These are phyloP conservation scores for Platalea minor DNA, from an alignment of 2,797 vertebrate species.

Conservation along the genomic window DNA sequence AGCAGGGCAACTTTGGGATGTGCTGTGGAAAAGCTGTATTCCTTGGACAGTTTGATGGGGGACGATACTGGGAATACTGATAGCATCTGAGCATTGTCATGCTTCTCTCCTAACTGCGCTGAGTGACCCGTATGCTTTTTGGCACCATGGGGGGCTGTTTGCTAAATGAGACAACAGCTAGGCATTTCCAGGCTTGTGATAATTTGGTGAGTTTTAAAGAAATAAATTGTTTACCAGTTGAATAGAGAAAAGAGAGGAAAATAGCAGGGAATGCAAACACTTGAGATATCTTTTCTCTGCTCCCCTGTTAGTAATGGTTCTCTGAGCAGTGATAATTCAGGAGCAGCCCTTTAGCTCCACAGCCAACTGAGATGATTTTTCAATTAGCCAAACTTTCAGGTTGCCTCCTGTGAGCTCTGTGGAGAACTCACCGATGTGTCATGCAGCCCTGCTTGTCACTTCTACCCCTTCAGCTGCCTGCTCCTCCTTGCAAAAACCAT, in stretches of 20 bases:
- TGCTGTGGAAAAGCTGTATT: neutral
- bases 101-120: neutral
- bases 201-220: neutral
- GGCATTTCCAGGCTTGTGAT: neutral
- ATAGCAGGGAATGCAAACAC: neutral
- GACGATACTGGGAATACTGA: neutral
- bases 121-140: neutral
- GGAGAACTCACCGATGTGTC: neutral
- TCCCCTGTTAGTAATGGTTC: neutral
- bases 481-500: neutral
- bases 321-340: neutral
- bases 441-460: neutral
- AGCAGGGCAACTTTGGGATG: neutral
- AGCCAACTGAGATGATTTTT: neutral
- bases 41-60: neutral
- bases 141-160: neutral
- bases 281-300: neutral
- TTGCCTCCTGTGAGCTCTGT: neutral
- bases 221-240: neutral
- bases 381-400: slow-evolving; percentile 14
- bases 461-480: neutral
- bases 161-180: neutral
- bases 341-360: neutral
- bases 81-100: neutral
- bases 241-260: neutral